Conservation (phyloP, 1,140 invertebrate genomes). For the Oreohelix idahoensis region DNA sequence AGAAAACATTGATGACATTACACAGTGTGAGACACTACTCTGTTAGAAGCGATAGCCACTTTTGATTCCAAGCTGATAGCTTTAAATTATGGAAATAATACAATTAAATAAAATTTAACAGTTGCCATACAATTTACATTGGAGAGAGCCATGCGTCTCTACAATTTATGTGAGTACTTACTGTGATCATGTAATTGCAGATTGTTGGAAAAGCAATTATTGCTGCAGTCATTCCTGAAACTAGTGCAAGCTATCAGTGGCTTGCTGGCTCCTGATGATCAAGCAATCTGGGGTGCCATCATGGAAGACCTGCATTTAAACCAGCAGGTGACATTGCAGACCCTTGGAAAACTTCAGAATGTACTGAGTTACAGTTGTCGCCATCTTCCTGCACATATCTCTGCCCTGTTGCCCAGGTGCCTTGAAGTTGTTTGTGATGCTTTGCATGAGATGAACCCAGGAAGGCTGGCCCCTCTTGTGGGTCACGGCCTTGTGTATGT, state of each 20-base stretch:
- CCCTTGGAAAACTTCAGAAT: neutral
- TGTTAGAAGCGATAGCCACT: too few species aligned
- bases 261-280: neutral
- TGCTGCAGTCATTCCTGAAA: slow-evolving; percentile 27
- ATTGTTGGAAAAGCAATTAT: slow-evolving; percentile 15
- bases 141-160: too few species aligned
- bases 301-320: neutral
- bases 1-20: too few species aligned
- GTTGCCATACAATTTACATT: too few species aligned
- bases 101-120: too few species aligned
- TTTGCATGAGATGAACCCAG: neutral
- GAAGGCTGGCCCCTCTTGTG: slow-evolving; percentile 19
- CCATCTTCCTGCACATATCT: neutral
- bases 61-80: too few species aligned
- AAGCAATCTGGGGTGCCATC: neutral
- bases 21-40: too few species aligned
- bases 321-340: too few species aligned
- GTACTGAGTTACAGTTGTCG: neutral
- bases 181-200: slow-evolving; percentile 10
- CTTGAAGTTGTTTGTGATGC: slow-evolving; percentile 37
- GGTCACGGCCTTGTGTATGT: slow-evolving; percentile 57
- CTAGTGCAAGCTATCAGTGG: slow-evolving; percentile 4
- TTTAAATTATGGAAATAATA: too few species aligned
- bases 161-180: too few species aligned
- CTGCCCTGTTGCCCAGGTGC: slow-evolving; percentile 1